These are phyloP conservation scores for Asarcornis scutulata DNA, from an alignment of 2,113 vertebrate genomes.

Conservation along the genomic window DNA sequence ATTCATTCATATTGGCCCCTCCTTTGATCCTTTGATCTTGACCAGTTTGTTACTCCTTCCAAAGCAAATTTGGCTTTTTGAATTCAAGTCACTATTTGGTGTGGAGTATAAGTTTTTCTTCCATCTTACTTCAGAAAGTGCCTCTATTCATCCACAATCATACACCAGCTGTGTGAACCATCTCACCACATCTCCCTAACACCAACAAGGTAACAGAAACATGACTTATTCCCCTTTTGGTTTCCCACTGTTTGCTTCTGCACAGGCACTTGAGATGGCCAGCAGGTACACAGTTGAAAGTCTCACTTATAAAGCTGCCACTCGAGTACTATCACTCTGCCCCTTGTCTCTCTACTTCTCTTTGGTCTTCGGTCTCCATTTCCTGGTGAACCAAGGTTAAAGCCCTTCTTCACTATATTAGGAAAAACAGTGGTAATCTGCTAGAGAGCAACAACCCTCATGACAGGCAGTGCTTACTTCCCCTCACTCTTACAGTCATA, in stretches of 20 bases:
- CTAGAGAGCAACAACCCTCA: neutral
- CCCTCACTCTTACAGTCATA: neutral
- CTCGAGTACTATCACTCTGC: neutral
- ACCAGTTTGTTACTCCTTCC: neutral
- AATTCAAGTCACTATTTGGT: neutral
- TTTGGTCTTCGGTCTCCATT: neutral
- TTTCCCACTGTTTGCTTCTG: neutral
- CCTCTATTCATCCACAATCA: neutral
- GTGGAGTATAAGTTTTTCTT: neutral
- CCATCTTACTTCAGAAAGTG: neutral
- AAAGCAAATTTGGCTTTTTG: neutral
- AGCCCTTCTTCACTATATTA: neutral
- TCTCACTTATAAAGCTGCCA: neutral
- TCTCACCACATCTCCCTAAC: neutral
- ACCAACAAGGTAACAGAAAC: neutral
- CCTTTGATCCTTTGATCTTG: neutral
- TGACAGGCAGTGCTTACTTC: neutral
- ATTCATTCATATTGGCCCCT: neutral
- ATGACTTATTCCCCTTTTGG: neutral
- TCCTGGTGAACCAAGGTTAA: neutral
- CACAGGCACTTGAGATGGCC: neutral
- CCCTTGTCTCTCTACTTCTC: neutral
- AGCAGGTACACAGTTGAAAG: neutral
- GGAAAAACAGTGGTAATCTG: neutral
- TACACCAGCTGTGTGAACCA: neutral